These are phyloP conservation scores for Tamias sibiricus DNA, from an alignment of 2,113 vertebrate species.

Conservation along the genomic window DNA sequence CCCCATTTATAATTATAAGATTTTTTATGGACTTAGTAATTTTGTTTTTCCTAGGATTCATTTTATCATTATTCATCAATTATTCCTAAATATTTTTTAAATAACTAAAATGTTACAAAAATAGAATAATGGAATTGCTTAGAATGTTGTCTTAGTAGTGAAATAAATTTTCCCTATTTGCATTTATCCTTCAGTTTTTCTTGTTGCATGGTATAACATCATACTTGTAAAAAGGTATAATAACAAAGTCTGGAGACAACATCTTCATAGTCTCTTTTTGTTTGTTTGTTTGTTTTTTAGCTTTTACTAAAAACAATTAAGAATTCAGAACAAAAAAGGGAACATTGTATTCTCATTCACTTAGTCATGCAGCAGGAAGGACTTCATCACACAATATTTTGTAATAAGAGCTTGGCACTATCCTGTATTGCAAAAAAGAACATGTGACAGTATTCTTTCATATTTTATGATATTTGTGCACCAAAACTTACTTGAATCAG, in stretches of 20 bases:
- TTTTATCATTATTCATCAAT: conserved; percentile 32
- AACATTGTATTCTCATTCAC: conserved; percentile 17
- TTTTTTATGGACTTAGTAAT: neutral
- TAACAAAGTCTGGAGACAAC: neutral
- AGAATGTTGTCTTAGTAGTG: neutral
- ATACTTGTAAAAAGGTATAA: neutral
- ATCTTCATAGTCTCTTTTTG: neutral
- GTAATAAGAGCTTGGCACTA: neutral
- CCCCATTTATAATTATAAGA: conserved; percentile 44
- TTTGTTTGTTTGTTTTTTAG: neutral
- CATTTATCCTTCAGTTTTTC: neutral
- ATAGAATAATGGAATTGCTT: neutral
- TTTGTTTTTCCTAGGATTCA: conserved; percentile 48
- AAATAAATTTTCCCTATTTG: neutral
- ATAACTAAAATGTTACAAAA: neutral
- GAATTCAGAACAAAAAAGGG: neutral
- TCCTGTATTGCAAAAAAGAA: conserved; percentile 9
- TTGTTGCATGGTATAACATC: neutral
- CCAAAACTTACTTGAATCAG: neutral
- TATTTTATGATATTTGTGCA: neutral
- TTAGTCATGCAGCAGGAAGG: neutral
- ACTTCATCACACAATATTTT: neutral
- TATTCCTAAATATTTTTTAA: conserved; percentile 28
- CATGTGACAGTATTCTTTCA: neutral
- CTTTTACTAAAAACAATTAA: conserved; percentile 34